Percentiles rank a stretch among this genome's conserved stretches.
These are phyloP conservation scores for Hylyphantes graminicola DNA, from an alignment of 1,140 invertebrate genomes.

Conservation along the genomic window DNA sequence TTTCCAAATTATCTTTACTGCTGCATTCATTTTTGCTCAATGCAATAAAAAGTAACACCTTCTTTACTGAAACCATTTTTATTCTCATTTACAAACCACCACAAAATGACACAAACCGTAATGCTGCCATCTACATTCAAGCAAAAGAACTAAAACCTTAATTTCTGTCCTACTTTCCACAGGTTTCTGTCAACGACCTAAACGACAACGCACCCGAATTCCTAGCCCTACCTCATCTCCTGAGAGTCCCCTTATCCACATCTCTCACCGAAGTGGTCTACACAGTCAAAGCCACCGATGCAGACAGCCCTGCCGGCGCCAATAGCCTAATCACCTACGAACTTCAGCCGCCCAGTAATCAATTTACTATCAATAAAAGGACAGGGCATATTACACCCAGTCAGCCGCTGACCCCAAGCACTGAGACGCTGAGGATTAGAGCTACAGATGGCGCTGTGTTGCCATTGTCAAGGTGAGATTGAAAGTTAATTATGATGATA, in stretches of 20 bases:
- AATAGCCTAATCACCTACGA: slow-evolving; percentile 79
- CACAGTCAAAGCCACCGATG: slow-evolving; percentile 87
- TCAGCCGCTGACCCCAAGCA: slow-evolving; percentile 82
- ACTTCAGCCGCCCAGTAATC: slow-evolving; percentile 72
- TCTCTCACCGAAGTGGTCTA: slow-evolving; percentile 71
- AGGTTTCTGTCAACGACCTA: slow-evolving; percentile 89
- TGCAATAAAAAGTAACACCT: too few relatives aligned
- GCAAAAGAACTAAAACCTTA: too few relatives aligned
- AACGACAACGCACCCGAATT: slow-evolving; percentile 92
- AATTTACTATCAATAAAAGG: slow-evolving; percentile 86
- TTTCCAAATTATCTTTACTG: too few relatives aligned
- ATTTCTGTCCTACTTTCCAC: slow-evolving; percentile 66
- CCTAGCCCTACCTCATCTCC: slow-evolving; percentile 75
- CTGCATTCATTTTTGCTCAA: too few relatives aligned
- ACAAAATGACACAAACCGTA: too few relatives aligned
- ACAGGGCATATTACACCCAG: slow-evolving; percentile 92
- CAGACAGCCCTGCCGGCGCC: slow-evolving; percentile 87
- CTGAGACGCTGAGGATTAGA: slow-evolving; percentile 63
- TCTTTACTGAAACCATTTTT: too few relatives aligned
- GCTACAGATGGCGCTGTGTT: slow-evolving; percentile 61
- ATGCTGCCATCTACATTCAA: too few relatives aligned
- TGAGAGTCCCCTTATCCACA: slow-evolving; percentile 70
- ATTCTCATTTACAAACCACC: too few relatives aligned
- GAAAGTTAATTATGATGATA: not conserved
- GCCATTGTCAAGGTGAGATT: slow-evolving; percentile 61